These are phyloP conservation scores for Pipistrellus pygmaeus DNA, from an alignment of 2,797 vertebrate genomes.

Conservation along the genomic window DNA sequence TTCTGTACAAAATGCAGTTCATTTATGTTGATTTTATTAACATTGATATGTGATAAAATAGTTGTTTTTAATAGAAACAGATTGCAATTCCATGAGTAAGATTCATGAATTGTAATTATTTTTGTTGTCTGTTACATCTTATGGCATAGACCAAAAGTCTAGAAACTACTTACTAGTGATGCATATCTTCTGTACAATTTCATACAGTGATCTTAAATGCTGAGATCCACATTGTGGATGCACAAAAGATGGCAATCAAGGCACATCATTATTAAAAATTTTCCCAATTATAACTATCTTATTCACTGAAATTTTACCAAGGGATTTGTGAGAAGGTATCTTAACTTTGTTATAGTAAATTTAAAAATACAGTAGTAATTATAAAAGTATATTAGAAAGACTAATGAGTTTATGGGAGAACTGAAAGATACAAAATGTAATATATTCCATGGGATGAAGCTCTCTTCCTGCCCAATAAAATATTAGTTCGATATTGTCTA, in stretches of 20 bases:
- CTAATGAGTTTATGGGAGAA: conserved; percentile 19
- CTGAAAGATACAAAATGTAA: not conserved
- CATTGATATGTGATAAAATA: conserved; percentile 38
- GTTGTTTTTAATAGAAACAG: conserved; percentile 46
- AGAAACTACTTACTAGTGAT: not conserved
- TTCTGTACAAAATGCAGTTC: conserved; percentile 8
- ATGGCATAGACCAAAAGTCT: not conserved
- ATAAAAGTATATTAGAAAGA: not conserved
- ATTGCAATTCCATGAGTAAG: not conserved
- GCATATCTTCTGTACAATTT: not conserved
- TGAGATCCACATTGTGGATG: not conserved
- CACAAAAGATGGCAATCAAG: not conserved
- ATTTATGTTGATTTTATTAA: conserved; percentile 37
- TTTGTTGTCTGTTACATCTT: conserved; percentile 13
- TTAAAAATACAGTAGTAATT: conserved; percentile 42
- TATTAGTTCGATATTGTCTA: not conserved
- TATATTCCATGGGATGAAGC: not conserved
- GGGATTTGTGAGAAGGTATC: not conserved
- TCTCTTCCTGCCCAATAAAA: not conserved
- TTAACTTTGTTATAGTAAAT: not conserved
- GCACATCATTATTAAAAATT: not conserved
- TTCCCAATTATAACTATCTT: not conserved
- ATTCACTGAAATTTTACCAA: conserved; percentile 14
- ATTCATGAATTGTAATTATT: conserved; percentile 33
- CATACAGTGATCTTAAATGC: not conserved